phyloP scores from a whole-genome alignment of 2,113 vertebrate species.

The Meles meles region DNA sequence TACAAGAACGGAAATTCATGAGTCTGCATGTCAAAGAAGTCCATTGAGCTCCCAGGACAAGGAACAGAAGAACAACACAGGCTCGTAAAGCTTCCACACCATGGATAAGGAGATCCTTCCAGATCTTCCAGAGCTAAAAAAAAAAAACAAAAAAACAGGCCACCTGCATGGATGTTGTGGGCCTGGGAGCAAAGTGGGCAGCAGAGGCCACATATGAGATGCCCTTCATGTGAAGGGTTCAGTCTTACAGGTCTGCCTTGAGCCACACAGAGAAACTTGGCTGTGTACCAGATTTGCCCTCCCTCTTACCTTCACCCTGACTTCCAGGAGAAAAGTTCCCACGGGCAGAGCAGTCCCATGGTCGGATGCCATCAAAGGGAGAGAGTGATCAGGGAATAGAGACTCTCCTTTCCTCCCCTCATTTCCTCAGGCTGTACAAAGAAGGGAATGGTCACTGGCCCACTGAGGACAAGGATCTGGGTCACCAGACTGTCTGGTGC shows the following conservation, averaged over 20 bases:
- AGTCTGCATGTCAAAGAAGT: neutral
- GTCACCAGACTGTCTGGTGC: neutral
- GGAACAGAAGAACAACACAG: neutral
- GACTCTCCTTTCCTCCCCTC: neutral
- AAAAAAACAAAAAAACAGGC: neutral
- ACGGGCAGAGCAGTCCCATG: neutral
- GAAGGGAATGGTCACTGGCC: neutral
- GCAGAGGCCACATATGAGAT: neutral
- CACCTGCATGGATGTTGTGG: neutral
- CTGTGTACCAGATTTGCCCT: neutral
- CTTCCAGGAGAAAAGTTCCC: neutral
- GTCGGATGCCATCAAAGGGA: neutral
- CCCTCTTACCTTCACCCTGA: neutral
- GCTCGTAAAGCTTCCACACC: neutral
- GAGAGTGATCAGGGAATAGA: neutral
- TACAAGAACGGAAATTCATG: neutral
- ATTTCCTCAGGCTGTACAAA: neutral
- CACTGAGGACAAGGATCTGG: neutral
- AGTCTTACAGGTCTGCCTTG: neutral
- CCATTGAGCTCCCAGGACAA: neutral
- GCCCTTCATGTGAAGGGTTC: neutral
- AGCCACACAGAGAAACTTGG: neutral
- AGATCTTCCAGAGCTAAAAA: neutral
- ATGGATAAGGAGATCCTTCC: neutral
- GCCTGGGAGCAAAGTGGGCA: neutral